These are phyloP conservation scores for Campylomormyrus numenius DNA, from an alignment of 2,113 vertebrate species.

Conservation along the genomic window DNA sequence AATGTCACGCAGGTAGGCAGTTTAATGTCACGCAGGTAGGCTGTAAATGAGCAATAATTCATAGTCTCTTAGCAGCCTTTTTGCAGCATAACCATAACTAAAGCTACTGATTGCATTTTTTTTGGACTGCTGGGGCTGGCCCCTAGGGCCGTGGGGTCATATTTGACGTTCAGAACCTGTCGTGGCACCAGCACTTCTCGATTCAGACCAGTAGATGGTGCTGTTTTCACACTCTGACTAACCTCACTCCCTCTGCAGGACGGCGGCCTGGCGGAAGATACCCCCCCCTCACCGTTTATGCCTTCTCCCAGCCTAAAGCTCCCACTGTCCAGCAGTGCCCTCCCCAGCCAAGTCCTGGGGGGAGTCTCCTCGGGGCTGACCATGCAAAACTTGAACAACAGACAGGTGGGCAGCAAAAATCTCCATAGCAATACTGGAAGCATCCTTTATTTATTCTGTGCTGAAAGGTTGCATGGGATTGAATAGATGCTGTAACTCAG, in stretches of 20 bases:
- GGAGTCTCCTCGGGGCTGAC: conserved; percentile 89
- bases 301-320: conserved; percentile 99
- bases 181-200: neutral
- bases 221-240: neutral
- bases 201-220: neutral
- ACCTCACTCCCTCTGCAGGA: conserved; percentile 73
- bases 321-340: conserved; percentile 92
- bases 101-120: neutral
- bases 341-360: conserved; percentile 91
- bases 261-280: conserved; percentile 89
- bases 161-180: neutral
- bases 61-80: neutral
- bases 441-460: neutral
- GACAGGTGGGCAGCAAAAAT: conserved; percentile 77
- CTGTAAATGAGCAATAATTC: neutral
- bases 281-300: conserved; percentile 97
- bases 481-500: neutral
- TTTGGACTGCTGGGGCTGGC: neutral
- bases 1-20: neutral
- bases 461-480: neutral
- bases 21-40: neutral
- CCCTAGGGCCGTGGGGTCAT: neutral
- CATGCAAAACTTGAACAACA: conserved; percentile 99
- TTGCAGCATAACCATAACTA: neutral
- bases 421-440: neutral